phyloP scores from a whole-genome alignment of 2,888 invertebrate species.

The Caenorhabditis sp. region DNA sequence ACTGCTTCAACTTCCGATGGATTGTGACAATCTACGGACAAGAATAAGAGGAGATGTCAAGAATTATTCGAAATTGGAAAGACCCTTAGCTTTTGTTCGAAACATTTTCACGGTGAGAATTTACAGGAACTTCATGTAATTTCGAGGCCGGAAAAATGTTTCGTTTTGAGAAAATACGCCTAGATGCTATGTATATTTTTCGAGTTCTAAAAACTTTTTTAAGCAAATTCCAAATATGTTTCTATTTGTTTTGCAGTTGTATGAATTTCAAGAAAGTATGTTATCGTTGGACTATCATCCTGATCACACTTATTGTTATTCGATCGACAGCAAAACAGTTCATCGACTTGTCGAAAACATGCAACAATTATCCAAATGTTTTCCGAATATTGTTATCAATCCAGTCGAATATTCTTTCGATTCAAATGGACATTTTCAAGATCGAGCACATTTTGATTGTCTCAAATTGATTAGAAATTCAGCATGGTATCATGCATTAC shows the following conservation, averaged over 20 bases:
- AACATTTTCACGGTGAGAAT: background rate
- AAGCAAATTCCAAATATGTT: too few species aligned
- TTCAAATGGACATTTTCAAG: conserved; percentile 22
- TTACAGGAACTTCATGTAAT: too few species aligned
- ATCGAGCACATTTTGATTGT: conserved; percentile 32
- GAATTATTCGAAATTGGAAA: background rate
- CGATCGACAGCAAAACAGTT: background rate
- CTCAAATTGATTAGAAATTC: conserved; percentile 14
- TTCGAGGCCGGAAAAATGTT: too few species aligned
- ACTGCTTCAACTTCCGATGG: background rate
- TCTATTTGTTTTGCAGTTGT: background rate
- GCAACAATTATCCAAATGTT: conserved; percentile 1
- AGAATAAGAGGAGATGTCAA: background rate
- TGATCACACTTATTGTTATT: background rate
- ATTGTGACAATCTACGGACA: background rate
- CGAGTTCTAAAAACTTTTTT: too few species aligned
- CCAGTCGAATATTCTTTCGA: conserved; percentile 27
- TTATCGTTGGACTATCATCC: background rate
- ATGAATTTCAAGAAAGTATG: background rate
- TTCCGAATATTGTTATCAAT: conserved; percentile 21
- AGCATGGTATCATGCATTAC: conserved; percentile 27
- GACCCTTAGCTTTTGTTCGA: background rate
- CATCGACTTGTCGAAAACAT: background rate
- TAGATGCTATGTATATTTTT: too few species aligned
- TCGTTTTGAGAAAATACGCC: too few species aligned